Base-by-base conservation (phyloP, 2,888 invertebrate genomes). In the Chrysomela aeneicollis region DNA sequence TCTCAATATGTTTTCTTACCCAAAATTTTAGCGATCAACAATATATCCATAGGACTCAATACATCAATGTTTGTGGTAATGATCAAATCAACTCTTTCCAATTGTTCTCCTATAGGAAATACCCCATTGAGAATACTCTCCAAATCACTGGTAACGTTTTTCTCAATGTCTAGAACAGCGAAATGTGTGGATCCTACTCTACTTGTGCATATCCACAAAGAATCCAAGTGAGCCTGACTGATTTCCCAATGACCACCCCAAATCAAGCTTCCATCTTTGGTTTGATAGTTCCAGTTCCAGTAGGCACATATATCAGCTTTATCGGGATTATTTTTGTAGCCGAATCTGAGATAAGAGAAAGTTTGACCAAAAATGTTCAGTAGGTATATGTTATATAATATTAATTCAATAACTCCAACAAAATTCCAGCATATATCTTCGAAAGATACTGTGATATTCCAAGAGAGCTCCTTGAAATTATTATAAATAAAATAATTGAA, bases 1-100 rank as follows among this genome's bases (percentile, higher is more conserved):
- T n/a, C n/a, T n/a, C n/a, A n/a, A n/a, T n/a, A n/a, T n/a, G n/a
- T 8, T 46, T 15, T 52, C 61, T 58, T 49, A 65, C 61, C 46
- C 8, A 77, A 58, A 57, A 77, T 76, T 63, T 71, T 55, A 4
- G 75, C 71, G 47, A 77, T 73, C 9, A 75, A 66, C 30, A 66
- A 73, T 51, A 77, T 72, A 62, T 77, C 76, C 9, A 70, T 51
- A 2, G 76, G 61, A 3, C 63, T n/a, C 5, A 77, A 60, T 49
- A 51, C 54, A 0, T 61, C 17, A 9, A 47, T 15, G 22, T 37
- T 59, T 8, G 47, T 26, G 26, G 1, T 18, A 8, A 68, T 12
- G 12, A 68, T 65, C 17, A 21, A 49, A n/a, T 22, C 19, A 12
- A 71, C 58, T 46, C 50, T 53, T 1, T n/a, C 35, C 18, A 70